Percentiles rank a stretch among this genome's conserved stretches.
Conservation (phyloP, 2,797 vertebrate species). For the Eulemur rubriventer region DNA sequence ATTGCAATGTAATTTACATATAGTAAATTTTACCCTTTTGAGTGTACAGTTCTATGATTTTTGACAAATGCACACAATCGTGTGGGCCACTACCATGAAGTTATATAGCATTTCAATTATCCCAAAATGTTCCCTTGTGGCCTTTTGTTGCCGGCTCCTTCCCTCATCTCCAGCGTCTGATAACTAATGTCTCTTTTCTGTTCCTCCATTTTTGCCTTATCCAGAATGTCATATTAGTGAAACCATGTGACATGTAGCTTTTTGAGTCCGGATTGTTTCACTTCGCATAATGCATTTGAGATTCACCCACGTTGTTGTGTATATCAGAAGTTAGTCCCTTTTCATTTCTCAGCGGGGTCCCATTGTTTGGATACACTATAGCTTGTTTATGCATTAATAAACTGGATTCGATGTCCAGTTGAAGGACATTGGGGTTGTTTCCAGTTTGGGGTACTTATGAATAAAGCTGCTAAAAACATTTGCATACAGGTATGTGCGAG, state of each 20-base stretch:
- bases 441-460: neutral
- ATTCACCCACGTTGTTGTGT: neutral
- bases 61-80: neutral
- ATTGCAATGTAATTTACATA: neutral
- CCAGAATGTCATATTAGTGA: neutral
- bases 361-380: neutral
- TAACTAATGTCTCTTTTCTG: neutral
- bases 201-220: neutral
- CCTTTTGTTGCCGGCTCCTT: neutral
- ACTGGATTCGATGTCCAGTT: neutral
- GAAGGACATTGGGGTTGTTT: neutral
- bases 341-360: neutral
- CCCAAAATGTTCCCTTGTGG: neutral
- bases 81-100: neutral
- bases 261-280: neutral
- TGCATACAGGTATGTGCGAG: neutral
- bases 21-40: neutral
- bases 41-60: neutral
- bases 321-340: neutral
- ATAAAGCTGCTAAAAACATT: constrained; percentile 11
- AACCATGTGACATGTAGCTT: neutral
- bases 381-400: neutral
- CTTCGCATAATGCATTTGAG: neutral
- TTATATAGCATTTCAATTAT: neutral
- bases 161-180: neutral